A percentile compares a stretch with the other conserved stretches of the same genome.
Evolutionary conservation across 2,888 invertebrate species (phyloP).

Genomic region (Polydrusus tereticollis): DNA sequence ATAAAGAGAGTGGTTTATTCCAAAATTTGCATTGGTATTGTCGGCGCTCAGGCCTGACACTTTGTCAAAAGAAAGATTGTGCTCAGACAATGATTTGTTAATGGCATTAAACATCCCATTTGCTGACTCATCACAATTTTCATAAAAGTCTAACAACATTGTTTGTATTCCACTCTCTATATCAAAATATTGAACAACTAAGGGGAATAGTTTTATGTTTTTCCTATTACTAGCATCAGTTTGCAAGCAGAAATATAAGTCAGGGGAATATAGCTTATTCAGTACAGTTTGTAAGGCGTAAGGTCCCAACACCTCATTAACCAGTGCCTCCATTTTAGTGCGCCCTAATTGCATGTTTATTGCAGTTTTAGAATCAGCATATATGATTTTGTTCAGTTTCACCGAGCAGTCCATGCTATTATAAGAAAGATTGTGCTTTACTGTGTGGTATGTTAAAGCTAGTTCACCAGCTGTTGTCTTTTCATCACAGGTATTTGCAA

Average conservation of each 20-base stretch:
- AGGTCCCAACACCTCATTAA: conserved; percentile 23
- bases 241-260: conserved; percentile 20
- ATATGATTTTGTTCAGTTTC: no score
- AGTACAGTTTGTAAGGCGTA: conserved; percentile 25
- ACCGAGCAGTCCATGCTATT: no score
- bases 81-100: conserved; percentile 49
- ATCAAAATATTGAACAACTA: conserved; percentile 50
- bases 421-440: no score
- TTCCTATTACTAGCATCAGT: conserved; percentile 53
- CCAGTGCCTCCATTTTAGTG: no score
- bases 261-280: conserved; percentile 22
- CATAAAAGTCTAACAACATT: conserved; percentile 49
- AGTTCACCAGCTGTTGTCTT: no score
- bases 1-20: conserved; percentile 47
- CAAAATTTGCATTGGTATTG: conserved; percentile 59
- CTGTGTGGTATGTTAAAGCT: no score
- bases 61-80: conserved; percentile 54
- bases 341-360: no score
- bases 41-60: conserved; percentile 60
- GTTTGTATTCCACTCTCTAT: conserved; percentile 47
- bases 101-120: conserved; percentile 50
- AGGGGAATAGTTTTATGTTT: conserved; percentile 51
- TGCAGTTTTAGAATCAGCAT: no score
- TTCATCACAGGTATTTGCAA: no score
- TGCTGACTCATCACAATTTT: conserved; percentile 48